phyloP scores from a whole-genome alignment of 2,797 vertebrate species.

The Acanthurus tractus region DNA sequence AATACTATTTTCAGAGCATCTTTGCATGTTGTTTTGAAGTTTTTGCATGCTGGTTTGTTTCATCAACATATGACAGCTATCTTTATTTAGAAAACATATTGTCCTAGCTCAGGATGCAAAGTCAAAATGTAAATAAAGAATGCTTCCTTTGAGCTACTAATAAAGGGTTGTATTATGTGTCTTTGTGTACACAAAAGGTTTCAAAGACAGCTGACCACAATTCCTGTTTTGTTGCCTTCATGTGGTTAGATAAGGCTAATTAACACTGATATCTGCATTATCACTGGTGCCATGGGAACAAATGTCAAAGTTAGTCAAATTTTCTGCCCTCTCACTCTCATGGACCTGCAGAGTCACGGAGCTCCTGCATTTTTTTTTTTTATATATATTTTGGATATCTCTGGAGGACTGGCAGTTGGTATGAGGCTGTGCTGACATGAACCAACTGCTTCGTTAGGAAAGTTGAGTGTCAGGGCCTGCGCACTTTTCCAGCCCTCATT shows the following conservation, averaged over 20 bases:
- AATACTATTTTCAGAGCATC: background rate
- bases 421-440: no score
- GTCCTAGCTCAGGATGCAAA: slow-evolving; percentile 73
- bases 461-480: background rate
- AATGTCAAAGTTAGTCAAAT: background rate
- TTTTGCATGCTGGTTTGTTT: slow-evolving; percentile 55
- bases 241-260: no score
- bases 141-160: slow-evolving; percentile 11
- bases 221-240: background rate
- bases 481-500: background rate
- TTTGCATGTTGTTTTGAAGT: slow-evolving; percentile 38
- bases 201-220: slow-evolving; percentile 3
- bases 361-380: no score
- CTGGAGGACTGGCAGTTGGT: no score
- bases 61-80: background rate
- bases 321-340: no score
- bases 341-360: no score
- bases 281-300: no score
- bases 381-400: no score
- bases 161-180: background rate
- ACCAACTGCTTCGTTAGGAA: background rate
- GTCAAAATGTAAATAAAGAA: slow-evolving; percentile 55
- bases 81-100: background rate
- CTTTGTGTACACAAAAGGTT: slow-evolving; percentile 15
- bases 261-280: background rate